Evolutionary conservation across 2,888 invertebrate genomes (phyloP).

Genomic region (Pristionchus arcanus): DNA sequence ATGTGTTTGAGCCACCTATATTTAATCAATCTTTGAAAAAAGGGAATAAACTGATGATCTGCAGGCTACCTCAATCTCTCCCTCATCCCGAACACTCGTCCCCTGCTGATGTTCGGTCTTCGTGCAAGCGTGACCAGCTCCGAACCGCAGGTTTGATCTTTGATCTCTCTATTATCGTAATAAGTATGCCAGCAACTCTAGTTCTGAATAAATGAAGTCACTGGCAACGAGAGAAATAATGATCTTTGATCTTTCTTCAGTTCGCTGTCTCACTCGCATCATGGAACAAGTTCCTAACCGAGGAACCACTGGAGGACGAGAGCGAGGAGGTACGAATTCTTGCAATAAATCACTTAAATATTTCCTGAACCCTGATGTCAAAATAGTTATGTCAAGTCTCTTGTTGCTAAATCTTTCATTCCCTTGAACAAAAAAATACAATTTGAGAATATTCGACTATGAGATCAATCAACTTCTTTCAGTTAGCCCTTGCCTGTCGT

Average conservation of each 20-base stretch:
- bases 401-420: too few species aligned
- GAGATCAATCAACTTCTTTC: too few species aligned
- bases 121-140: constrained; percentile 66
- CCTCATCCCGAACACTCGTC: constrained; percentile 63
- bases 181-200: too few species aligned
- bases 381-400: too few species aligned
- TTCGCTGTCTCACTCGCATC: constrained; percentile 54
- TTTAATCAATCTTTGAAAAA: too few species aligned
- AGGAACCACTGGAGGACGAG: constrained; percentile 61
- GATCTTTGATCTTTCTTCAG: constrained; percentile 33
- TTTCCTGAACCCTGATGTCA: too few species aligned
- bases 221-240: background rate
- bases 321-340: constrained; percentile 64
- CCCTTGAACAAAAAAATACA: too few species aligned
- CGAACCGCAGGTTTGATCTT: constrained; percentile 61
- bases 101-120: constrained; percentile 69
- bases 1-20: too few species aligned
- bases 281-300: constrained; percentile 66
- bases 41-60: background rate
- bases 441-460: too few species aligned
- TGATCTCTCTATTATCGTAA: too few species aligned
- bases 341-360: too few species aligned
- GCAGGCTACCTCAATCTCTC: constrained; percentile 61
- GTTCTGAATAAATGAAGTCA: too few species aligned
- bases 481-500: constrained; percentile 39